Evolutionary conservation across 2,888 invertebrate genomes (phyloP), one percentile per base, ranked within the genome.

Genomic region (Hyles lineata): DNA sequence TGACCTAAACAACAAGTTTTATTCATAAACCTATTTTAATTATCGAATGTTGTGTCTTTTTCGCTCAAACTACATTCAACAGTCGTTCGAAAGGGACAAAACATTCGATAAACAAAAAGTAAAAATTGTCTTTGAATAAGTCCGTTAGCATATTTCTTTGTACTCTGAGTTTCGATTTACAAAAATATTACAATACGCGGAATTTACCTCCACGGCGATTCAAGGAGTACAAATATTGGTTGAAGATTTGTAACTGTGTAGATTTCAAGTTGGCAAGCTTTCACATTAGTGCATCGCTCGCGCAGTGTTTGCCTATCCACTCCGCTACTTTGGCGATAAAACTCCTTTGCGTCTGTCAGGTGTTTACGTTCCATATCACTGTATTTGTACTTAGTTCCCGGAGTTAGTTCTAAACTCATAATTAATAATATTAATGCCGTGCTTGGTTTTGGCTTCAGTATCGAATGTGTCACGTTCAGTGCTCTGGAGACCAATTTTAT

Each of bases 341-440:
- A 87, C 85, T 83, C 85, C 67, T 67, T 67, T 88, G 88, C 85
- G 80, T 83, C 86, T 91, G 92, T 89, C 92, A 91, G 85, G 83
- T 93, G 89, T 92, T 92, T 90, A 85, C 89, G 83, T 76, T 83
- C 83, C 85, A 89, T 87, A 89, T 89, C 87, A 90, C 81, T 78
- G 60, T 67, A 61, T 55, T 72, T 69, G 67, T 69, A 60, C 58
- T 67, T 59, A 59, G 74, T 76, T 73, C 76, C 72, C 73, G 29
- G 35, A 70, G 70, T 58, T 35, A 61, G 62, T 52, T 60, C 52
- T 61, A 71, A 67, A 50, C 67, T 67, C 70, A 32, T 55, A n/a
- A 70, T 52, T 55, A 58, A 70, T 70, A 11, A 70, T 8, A 21
- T 70, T 70, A 70, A 52, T 55, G 15, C 21, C 29, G 19, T 58